phyloP scores from a whole-genome alignment of 2,888 invertebrate species.

The Nasonia oneida region DNA sequence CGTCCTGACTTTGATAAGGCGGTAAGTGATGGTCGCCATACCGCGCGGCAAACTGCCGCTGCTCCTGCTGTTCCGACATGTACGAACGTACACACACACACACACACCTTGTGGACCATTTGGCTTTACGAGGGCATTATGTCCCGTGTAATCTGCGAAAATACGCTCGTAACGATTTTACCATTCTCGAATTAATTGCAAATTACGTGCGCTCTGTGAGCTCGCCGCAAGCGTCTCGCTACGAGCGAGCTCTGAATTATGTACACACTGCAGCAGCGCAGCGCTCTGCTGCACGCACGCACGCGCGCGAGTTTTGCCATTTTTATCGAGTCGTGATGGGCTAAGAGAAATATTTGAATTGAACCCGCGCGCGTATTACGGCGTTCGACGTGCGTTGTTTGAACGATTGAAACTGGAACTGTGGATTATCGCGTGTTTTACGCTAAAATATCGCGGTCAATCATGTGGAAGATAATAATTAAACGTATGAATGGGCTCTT shows the following conservation, averaged over 20 bases:
- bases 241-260: neutral
- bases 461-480: neutral
- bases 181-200: conserved; percentile 57
- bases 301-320: conserved; percentile 13
- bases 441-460: neutral
- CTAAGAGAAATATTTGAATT: neutral
- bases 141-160: conserved; percentile 58
- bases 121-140: conserved; percentile 62
- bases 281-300: no score
- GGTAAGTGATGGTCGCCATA: conserved; percentile 65
- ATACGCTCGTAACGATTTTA: conserved; percentile 60
- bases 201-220: conserved; percentile 33
- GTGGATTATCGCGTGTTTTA: neutral
- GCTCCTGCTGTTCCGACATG: conserved; percentile 55
- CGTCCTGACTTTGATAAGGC: conserved; percentile 71
- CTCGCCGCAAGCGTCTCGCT: conserved; percentile 3
- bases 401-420: neutral
- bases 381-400: neutral
- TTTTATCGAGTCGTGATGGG: conserved; percentile 29
- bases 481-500: neutral
- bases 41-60: neutral
- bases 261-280: neutral
- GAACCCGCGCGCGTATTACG: neutral
- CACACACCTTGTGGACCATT: conserved; percentile 36
- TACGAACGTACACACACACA: conserved; percentile 13